phyloP scores from a whole-genome alignment of 2,113 vertebrate species.

The Rhineura floridana region DNA sequence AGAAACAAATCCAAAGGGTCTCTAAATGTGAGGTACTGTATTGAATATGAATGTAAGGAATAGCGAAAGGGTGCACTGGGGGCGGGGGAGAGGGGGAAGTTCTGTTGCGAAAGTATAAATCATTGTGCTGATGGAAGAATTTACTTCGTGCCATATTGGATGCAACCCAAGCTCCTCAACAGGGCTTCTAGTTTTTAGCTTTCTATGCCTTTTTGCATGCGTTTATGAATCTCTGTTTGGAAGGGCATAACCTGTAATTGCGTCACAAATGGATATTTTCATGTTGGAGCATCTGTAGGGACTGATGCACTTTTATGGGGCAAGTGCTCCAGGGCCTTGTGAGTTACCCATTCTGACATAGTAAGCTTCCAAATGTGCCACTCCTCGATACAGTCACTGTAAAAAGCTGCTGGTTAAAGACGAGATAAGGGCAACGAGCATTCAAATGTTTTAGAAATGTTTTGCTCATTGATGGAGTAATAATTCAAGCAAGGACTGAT shows the following conservation, averaged over 20 bases:
- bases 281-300: not conserved
- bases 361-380: not conserved
- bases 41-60: no score
- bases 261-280: not conserved
- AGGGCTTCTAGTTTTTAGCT: no score
- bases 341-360: not conserved
- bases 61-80: no score
- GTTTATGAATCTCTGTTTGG: not conserved
- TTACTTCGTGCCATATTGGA: no score
- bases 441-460: constrained; percentile 7
- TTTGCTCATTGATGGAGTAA: not conserved
- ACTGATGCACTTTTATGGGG: not conserved
- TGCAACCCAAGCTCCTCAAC: no score
- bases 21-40: no score
- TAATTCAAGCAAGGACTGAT: not conserved
- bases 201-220: not conserved
- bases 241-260: not conserved
- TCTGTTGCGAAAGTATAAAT: no score
- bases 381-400: not conserved
- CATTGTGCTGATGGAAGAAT: no score
- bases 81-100: no score
- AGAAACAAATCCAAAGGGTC: no score
- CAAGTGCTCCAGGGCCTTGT: no score
- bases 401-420: not conserved
- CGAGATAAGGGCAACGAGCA: not conserved